Evolutionary conservation across 2,888 invertebrate genomes (phyloP).

Genomic region (Melanchra persicariae): DNA sequence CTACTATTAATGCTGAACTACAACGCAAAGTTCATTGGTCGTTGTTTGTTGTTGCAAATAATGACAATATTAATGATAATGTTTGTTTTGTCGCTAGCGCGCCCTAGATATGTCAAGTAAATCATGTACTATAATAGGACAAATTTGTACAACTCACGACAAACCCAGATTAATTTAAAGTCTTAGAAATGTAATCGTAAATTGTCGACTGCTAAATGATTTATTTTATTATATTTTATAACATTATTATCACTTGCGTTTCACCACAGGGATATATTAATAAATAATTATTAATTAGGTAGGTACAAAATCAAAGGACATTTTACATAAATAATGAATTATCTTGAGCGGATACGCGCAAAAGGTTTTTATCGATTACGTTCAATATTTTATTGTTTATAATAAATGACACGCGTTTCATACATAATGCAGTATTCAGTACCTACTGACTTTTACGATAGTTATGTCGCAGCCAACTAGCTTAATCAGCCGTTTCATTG

Average conservation of each 20-base stretch:
- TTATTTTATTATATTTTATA: no score
- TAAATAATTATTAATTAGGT: slow-evolving; percentile 11
- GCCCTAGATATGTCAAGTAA: slow-evolving; percentile 26
- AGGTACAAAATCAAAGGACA: not conserved
- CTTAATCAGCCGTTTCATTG: no score
- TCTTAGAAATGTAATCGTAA: not conserved
- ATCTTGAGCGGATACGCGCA: not conserved
- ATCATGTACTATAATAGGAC: no score
- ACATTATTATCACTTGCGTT: slow-evolving; percentile 11
- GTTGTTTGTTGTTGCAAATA: slow-evolving; percentile 23
- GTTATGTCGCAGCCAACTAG: no score
- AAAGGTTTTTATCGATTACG: not conserved
- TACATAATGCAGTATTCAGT: not conserved
- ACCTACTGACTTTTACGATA: no score
- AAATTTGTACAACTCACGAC: not conserved
- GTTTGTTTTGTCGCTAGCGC: slow-evolving; percentile 18
- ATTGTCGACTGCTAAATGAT: not conserved
- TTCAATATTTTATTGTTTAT: not conserved
- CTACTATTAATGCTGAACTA: slow-evolving; percentile 5
- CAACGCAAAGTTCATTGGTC: slow-evolving; percentile 23
- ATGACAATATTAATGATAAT: slow-evolving; percentile 14
- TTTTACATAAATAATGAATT: not conserved
- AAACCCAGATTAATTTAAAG: not conserved
- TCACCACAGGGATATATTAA: slow-evolving; percentile 11
- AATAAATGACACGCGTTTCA: not conserved